Evolutionary conservation across 2,888 invertebrate species (phyloP), one percentile per base, ranked within the genome.

Genomic region (Lingula anatina): DNA sequence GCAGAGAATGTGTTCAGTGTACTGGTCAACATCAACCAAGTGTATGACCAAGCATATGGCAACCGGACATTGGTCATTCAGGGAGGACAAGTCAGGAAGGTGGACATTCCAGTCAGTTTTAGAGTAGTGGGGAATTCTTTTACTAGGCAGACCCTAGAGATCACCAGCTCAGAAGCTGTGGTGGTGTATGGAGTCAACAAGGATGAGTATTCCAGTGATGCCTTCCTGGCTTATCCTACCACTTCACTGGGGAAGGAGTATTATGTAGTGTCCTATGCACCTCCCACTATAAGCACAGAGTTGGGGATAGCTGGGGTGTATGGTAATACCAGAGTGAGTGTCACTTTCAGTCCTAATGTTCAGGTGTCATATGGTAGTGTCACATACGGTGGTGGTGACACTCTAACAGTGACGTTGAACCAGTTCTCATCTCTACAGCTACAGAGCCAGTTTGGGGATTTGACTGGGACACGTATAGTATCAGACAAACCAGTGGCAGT

Each of bases 381-480:
- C 7, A 20, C n/a, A 15, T 48, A 48, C 28, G 18, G n/a, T 20
- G 35, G 39, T 46, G 48, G 44, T n/a, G 48, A 48, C 18, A 31
- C 35, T 15, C 28, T 48, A 3, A 23, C 28, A 24, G 36, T 46
- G 4, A 41, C 26, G 9, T 20, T 48, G 35, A 26, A 48, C 20
- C 7, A 28, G 21, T 48, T 26, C 23, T 40, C 39, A 25, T 46
- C 48, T 5, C 28, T 48, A 12, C 48, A 48, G 44, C 35, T 48
- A 5, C 48, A 48, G 18, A 12, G n/a, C 20, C n/a, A 39, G 9
- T 12, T 7, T 39, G 31, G 26, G 1, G 60, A 60, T 40, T 49
- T 61, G 41, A 53, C 59, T 21, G 60, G 59, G 5, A 47, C 51
- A n/a, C n/a, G n/a, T n/a, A n/a, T n/a, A n/a, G n/a, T n/a, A n/a